These are phyloP conservation scores for Caenorhabditis panamensis DNA, from an alignment of 2,888 invertebrate species.

Conservation along the genomic window DNA sequence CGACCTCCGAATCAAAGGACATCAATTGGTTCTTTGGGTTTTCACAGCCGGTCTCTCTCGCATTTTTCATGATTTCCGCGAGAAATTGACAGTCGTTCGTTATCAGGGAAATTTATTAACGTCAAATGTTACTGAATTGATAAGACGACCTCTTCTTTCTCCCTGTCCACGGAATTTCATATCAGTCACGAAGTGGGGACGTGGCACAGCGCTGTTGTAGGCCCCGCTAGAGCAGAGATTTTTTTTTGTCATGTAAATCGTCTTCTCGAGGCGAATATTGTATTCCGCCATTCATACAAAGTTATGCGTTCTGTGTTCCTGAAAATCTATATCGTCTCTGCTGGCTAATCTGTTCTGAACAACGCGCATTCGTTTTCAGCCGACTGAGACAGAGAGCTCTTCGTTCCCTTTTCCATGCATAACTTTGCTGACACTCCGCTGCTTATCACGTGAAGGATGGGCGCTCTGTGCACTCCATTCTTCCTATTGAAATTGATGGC, in stretches of 20 bases:
- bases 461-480: slow-evolving; percentile 19
- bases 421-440: slow-evolving; percentile 28
- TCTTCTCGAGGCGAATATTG: neutral
- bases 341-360: slow-evolving; percentile 28
- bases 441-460: slow-evolving; percentile 41
- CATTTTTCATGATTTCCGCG: neutral
- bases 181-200: slow-evolving; percentile 35
- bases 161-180: slow-evolving; percentile 16
- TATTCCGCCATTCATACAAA: neutral
- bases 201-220: slow-evolving; percentile 28
- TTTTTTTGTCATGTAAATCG: slow-evolving; percentile 4
- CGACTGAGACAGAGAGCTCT: slow-evolving; percentile 4
- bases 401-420: slow-evolving; percentile 28
- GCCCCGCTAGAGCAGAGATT: neutral
- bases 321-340: neutral
- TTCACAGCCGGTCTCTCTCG: neutral
- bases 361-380: slow-evolving; percentile 21
- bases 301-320: slow-evolving; percentile 10
- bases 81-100: slow-evolving; percentile 26
- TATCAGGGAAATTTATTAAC: slow-evolving; percentile 33
- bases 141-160: slow-evolving; percentile 14
- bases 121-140: slow-evolving; percentile 31
- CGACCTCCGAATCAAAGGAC: neutral
- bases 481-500: neutral
- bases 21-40: neutral